These are phyloP conservation scores for Crematogaster levior DNA, from an alignment of 2,888 invertebrate genomes.

Conservation along the genomic window DNA sequence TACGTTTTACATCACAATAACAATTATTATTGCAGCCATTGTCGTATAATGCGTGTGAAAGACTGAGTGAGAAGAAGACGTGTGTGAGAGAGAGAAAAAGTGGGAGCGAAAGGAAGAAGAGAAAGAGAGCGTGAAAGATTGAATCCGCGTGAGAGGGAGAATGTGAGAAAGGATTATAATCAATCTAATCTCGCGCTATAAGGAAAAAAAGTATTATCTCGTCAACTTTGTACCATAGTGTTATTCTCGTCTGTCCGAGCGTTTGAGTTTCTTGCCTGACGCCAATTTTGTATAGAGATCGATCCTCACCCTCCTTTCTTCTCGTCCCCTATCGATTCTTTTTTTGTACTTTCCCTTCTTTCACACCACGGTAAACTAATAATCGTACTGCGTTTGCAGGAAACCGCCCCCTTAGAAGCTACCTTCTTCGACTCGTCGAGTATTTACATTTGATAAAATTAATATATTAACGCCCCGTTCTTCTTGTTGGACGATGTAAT, in stretches of 20 bases:
- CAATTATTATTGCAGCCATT: conserved; percentile 78
- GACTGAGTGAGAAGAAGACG: conserved; percentile 47
- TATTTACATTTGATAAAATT: conserved; percentile 79
- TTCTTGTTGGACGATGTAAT: conserved; percentile 79
- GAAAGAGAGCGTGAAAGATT: conserved; percentile 53
- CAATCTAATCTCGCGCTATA: conserved; percentile 80
- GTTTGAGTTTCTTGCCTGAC: conserved; percentile 74
- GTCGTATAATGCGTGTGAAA: conserved; percentile 67
- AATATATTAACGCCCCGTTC: conserved; percentile 78
- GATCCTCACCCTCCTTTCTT: conserved; percentile 1
- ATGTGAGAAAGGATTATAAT: conserved; percentile 66
- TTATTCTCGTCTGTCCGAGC: conserved; percentile 72
- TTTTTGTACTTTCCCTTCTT: conserved; percentile 68
- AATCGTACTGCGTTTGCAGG: conserved; percentile 56
- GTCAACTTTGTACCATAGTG: conserved; percentile 83
- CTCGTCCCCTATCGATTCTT: conserved; percentile 38
- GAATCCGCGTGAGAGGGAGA: conserved; percentile 37
- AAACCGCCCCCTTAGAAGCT: conserved; percentile 54
- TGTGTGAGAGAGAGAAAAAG: conserved; percentile 42
- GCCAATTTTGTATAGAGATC: conserved; percentile 81
- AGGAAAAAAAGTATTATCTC: conserved; percentile 82
- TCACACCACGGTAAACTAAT: conserved; percentile 56
- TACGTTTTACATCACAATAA: conserved; percentile 80
- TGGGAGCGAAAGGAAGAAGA: conserved; percentile 25
- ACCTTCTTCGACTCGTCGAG: conserved; percentile 72